These are phyloP conservation scores for Eupeodes corollae DNA, from an alignment of 1,140 invertebrate genomes.

Conservation along the genomic window DNA sequence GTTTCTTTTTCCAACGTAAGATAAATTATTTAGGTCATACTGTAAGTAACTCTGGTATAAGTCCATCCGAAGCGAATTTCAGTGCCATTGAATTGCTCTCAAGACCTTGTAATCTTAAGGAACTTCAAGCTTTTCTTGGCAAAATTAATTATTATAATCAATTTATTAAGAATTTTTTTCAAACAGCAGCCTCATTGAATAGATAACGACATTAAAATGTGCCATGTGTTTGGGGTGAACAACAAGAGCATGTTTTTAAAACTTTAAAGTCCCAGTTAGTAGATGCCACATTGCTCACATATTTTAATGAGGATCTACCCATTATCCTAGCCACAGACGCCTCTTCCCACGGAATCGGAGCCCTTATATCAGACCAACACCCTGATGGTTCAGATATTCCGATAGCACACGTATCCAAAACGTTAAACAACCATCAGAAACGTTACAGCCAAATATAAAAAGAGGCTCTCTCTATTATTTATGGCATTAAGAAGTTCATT, in stretches of 20 bases:
- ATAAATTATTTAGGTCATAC: too few relatives aligned
- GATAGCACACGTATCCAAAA: too few relatives aligned
- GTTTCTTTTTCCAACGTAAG: too few relatives aligned
- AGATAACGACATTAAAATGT: background rate
- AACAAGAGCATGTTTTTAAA: slow-evolving; percentile 6
- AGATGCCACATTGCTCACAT: slow-evolving; percentile 15
- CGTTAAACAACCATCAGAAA: too few relatives aligned
- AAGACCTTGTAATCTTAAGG: slow-evolving; percentile 14
- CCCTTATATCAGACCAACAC: slow-evolving; percentile 29
- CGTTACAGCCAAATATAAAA: too few relatives aligned
- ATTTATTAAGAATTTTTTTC: slow-evolving; percentile 17
- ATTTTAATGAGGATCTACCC: slow-evolving; percentile 22
- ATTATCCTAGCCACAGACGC: slow-evolving; percentile 32
- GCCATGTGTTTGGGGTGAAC: slow-evolving; percentile 5
- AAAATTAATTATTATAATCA: slow-evolving; percentile 35
- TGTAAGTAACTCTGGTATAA: too few relatives aligned
- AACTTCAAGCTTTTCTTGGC: slow-evolving; percentile 30
- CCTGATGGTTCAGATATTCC: slow-evolving; percentile 19
- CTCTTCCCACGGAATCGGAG: slow-evolving; percentile 28
- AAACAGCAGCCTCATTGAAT: slow-evolving; percentile 1
- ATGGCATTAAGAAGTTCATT: too few relatives aligned
- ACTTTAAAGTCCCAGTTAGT: too few relatives aligned
- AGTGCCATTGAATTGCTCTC: slow-evolving; percentile 30
- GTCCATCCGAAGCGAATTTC: too few relatives aligned
- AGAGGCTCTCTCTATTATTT: too few relatives aligned